A percentile compares a stretch with the other conserved stretches of the same genome.
Evolutionary conservation across 2,888 invertebrate species (phyloP).

Genomic region (Lasioglossum lativentre): DNA sequence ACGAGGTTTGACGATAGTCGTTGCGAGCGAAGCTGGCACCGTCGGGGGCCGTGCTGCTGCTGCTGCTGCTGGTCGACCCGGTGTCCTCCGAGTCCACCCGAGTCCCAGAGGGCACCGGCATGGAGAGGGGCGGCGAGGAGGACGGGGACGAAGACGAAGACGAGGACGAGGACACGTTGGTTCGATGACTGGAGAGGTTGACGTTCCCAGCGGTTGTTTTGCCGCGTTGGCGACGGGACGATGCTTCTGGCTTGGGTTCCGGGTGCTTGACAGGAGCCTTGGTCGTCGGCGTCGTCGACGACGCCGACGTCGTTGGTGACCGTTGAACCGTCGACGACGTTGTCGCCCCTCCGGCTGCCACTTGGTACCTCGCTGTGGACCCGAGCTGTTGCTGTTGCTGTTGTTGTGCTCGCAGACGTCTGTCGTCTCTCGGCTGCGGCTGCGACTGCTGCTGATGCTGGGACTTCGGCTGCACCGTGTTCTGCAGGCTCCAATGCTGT

Average conservation of each 20-base stretch:
- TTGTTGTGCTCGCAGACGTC: slow-evolving; percentile 31
- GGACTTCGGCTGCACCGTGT: slow-evolving; percentile 18
- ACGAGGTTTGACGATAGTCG: slow-evolving; percentile 23
- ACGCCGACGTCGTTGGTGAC: slow-evolving; percentile 45
- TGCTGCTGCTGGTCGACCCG: not conserved
- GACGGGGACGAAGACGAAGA: slow-evolving; percentile 37
- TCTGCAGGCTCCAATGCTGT: slow-evolving; percentile 41
- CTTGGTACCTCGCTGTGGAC: slow-evolving; percentile 47
- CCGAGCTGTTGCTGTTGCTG: slow-evolving; percentile 22
- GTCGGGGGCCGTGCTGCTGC: not conserved
- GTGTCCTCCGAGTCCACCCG: slow-evolving; percentile 23
- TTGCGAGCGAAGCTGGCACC: not conserved
- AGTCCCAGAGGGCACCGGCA: slow-evolving; percentile 56
- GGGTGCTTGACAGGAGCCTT: slow-evolving; percentile 29
- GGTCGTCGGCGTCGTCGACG: slow-evolving; percentile 62
- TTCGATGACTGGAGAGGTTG: slow-evolving; percentile 44
- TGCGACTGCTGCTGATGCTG: slow-evolving; percentile 50
- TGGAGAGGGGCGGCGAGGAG: slow-evolving; percentile 54
- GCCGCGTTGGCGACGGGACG: slow-evolving; percentile 39
- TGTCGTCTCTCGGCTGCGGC: slow-evolving; percentile 45
- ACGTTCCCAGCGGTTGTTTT: slow-evolving; percentile 13
- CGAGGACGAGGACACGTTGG: slow-evolving; percentile 45
- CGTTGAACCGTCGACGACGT: slow-evolving; percentile 53
- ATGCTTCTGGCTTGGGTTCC: slow-evolving; percentile 25
- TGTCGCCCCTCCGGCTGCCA: slow-evolving; percentile 45